Evolutionary conservation across 2,113 vertebrate species (phyloP).

Genomic region (Hiodon alosoides): DNA sequence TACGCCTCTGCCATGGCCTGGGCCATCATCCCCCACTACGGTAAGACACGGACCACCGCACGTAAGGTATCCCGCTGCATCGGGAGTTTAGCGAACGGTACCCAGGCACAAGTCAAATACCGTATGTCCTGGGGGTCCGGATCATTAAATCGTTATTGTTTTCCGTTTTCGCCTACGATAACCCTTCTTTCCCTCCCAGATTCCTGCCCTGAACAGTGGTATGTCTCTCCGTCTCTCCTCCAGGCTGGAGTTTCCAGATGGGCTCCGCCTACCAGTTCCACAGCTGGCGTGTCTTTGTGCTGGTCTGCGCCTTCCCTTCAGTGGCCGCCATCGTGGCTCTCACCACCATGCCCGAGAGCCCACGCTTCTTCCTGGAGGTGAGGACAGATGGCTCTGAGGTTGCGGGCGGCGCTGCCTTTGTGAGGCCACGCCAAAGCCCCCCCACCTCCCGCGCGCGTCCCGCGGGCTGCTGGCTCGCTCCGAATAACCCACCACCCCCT

Average conservation of each 20-base stretch:
- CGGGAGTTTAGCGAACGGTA: too few species aligned
- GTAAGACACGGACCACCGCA: slow-evolving; percentile 62
- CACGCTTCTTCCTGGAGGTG: slow-evolving; percentile 92
- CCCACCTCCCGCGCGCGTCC: neutral
- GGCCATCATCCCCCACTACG: slow-evolving; percentile 98
- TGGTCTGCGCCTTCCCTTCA: slow-evolving; percentile 83
- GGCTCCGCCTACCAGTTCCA: slow-evolving; percentile 87
- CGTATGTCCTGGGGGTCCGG: too few species aligned
- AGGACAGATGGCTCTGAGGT: too few species aligned
- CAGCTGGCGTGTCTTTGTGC: slow-evolving; percentile 91
- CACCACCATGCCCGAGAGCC: slow-evolving; percentile 94
- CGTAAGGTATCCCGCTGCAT: too few species aligned
- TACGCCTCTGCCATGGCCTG: slow-evolving; percentile 96
- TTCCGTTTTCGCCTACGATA: too few species aligned
- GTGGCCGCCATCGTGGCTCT: slow-evolving; percentile 77
- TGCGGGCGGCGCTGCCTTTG: slow-evolving; percentile 18
- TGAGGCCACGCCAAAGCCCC: neutral
- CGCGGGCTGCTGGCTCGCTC: neutral
- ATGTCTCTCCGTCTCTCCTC: neutral
- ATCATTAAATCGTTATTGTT: too few species aligned
- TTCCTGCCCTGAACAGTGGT: neutral
- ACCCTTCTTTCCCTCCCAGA: neutral
- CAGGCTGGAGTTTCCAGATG: slow-evolving; percentile 95
- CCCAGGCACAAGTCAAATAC: too few species aligned
- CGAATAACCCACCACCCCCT: neutral